These are phyloP conservation scores for Dendrocincla fuliginosa DNA, from an alignment of 2,797 vertebrate genomes.

Conservation along the genomic window DNA sequence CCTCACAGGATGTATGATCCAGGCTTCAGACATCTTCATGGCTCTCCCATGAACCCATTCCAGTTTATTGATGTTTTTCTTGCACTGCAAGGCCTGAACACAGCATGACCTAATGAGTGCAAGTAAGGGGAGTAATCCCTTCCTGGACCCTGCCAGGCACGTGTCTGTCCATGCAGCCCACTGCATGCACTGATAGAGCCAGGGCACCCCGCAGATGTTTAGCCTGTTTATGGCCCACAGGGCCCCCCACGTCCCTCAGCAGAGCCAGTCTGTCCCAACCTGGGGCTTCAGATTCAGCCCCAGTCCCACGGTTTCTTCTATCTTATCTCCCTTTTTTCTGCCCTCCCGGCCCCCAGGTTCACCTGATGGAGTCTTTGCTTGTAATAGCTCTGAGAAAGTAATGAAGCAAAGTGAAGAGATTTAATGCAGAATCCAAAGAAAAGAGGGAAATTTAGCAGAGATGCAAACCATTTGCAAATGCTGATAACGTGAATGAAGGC, in stretches of 20 bases:
- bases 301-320: not conserved
- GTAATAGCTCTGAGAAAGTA: not conserved
- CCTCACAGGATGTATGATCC: not conserved
- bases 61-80: not conserved
- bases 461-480: not conserved
- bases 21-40: not conserved
- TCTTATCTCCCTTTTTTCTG: not conserved
- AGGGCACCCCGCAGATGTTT: not conserved
- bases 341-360: not conserved
- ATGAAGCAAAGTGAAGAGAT: not conserved
- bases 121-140: not conserved
- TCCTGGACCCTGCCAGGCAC: too few relatives aligned
- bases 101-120: not conserved
- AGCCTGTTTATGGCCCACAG: not conserved
- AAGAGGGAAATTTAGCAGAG: not conserved
- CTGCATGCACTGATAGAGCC: not conserved
- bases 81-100: not conserved
- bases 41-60: not conserved
- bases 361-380: not conserved
- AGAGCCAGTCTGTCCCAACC: not conserved
- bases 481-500: not conserved
- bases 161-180: not conserved
- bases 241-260: not conserved
- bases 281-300: not conserved
- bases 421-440: not conserved